These are phyloP conservation scores for Emmelina monodactyla DNA, from an alignment of 2,888 invertebrate species.

Conservation along the genomic window DNA sequence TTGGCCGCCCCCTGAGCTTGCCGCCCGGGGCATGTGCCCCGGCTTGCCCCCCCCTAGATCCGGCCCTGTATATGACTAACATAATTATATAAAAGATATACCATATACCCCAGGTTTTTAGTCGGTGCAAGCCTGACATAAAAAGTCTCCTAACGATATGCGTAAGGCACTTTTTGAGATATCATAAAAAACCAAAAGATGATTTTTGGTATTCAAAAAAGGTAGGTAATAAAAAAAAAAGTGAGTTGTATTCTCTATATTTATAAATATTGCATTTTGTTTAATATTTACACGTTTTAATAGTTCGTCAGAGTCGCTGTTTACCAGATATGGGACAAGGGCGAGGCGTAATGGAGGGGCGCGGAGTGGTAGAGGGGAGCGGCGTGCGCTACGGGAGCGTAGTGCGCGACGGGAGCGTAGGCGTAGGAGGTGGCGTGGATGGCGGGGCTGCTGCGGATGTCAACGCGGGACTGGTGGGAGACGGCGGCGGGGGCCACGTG, in stretches of 20 bases:
- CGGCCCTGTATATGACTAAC: too few species aligned
- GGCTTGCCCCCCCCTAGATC: too few species aligned
- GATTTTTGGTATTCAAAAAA: too few species aligned
- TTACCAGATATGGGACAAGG: slow-evolving; percentile 43
- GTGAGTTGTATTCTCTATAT: background rate
- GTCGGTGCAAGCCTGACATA: too few species aligned
- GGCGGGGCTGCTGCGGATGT: slow-evolving; percentile 23
- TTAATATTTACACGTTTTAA: slow-evolving; percentile 3
- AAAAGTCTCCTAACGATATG: too few species aligned
- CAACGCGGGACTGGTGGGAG: slow-evolving; percentile 46
- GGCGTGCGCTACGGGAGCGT: slow-evolving; percentile 18
- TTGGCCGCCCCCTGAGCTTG: too few species aligned
- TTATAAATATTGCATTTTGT: background rate
- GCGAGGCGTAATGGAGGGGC: slow-evolving; percentile 23
- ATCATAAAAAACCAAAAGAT: too few species aligned
- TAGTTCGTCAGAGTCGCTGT: slow-evolving; percentile 40
- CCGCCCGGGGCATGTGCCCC: too few species aligned
- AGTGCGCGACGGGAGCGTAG: slow-evolving; percentile 3
- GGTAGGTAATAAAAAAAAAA: too few species aligned
- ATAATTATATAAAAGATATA: too few species aligned
- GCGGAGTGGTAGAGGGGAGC: slow-evolving; percentile 31
- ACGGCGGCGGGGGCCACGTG: slow-evolving; percentile 34
- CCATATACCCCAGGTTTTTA: too few species aligned
- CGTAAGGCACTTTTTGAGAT: too few species aligned
- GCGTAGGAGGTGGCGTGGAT: slow-evolving; percentile 21